Evolutionary conservation across 2,888 invertebrate genomes (phyloP).

Genomic region (Hetaerina titia): DNA sequence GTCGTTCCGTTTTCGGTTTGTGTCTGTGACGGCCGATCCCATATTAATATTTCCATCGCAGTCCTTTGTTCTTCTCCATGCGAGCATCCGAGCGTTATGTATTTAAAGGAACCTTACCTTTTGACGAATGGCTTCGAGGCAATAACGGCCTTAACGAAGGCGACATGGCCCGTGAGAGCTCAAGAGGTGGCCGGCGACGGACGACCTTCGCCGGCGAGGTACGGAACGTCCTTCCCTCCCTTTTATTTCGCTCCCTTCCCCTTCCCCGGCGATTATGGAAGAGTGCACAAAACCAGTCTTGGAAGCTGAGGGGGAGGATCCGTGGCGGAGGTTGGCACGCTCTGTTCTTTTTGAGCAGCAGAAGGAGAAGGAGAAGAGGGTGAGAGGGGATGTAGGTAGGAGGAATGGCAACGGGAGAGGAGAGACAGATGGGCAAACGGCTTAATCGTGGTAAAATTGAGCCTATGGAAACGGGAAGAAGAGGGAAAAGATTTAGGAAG

Average conservation of each 20-base stretch:
- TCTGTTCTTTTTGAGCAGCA: neutral
- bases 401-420: neutral
- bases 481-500: too few relatives aligned
- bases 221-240: neutral
- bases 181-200: neutral
- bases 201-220: constrained; percentile 23
- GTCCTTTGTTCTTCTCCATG: too few relatives aligned
- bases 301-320: neutral
- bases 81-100: neutral
- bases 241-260: neutral
- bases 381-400: too few relatives aligned
- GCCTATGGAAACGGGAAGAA: too few relatives aligned
- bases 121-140: neutral
- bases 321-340: neutral
- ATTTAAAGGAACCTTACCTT: neutral
- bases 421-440: too few relatives aligned
- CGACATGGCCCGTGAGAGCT: neutral
- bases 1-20: too few relatives aligned
- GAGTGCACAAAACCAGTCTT: constrained; percentile 31
- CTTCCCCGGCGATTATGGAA: neutral
- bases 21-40: too few relatives aligned
- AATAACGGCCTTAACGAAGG: neutral
- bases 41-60: too few relatives aligned
- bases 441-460: too few relatives aligned
- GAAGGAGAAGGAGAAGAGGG: neutral